Evolutionary conservation across 1,140 invertebrate genomes (phyloP).

Genomic region (Gonioctena quinquepunctata): DNA sequence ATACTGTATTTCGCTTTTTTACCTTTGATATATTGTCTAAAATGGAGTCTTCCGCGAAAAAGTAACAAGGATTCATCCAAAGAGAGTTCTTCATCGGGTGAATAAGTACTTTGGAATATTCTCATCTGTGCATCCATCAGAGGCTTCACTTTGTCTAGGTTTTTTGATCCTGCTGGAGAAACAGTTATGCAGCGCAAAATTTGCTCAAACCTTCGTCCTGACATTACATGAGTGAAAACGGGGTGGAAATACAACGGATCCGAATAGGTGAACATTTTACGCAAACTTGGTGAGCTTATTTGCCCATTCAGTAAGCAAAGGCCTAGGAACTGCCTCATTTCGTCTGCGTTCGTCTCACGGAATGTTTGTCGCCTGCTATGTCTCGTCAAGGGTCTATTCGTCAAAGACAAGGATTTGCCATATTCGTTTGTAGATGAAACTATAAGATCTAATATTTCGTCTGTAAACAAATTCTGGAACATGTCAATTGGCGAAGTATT

Average conservation of each 20-base stretch:
- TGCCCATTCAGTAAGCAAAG: conserved; percentile 38
- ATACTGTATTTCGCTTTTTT: conserved; percentile 19
- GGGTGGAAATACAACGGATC: conserved; percentile 45
- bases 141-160: too few species aligned
- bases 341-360: conserved; percentile 6
- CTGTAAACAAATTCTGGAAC: not conserved
- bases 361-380: conserved; percentile 17
- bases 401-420: too few species aligned
- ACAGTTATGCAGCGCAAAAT: conserved; percentile 42
- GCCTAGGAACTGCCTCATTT: conserved; percentile 41
- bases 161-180: too few species aligned
- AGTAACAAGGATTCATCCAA: conserved; percentile 17
- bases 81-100: conserved; percentile 7
- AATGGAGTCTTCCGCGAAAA: conserved; percentile 13
- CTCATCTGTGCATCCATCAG: not conserved
- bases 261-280: conserved; percentile 35
- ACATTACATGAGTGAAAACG: conserved; percentile 40
- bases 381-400: conserved; percentile 10
- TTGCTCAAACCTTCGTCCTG: conserved; percentile 44
- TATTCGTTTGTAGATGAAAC: conserved; percentile 13
- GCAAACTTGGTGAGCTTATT: conserved; percentile 32
- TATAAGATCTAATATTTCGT: conserved; percentile 16
- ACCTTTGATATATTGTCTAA: conserved; percentile 19
- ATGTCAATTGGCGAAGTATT: not conserved
- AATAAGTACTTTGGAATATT: conserved; percentile 6